These are phyloP conservation scores for Drosophila sp. DNA, from an alignment of 1,140 invertebrate species.

Conservation along the genomic window DNA sequence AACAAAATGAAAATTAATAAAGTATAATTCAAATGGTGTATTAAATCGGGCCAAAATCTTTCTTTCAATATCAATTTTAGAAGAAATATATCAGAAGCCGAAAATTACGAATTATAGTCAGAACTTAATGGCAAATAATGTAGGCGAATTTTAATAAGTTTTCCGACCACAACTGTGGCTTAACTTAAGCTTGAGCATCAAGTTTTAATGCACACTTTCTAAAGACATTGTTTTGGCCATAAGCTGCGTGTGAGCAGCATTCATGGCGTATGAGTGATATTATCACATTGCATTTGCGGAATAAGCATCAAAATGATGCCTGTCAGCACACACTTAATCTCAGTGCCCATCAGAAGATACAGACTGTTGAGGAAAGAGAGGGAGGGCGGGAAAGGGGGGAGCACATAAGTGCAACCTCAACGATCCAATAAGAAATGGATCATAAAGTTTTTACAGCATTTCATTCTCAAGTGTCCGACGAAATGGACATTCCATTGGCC, in stretches of 20 bases:
- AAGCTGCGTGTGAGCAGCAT: conserved; percentile 23
- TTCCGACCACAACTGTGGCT: not conserved
- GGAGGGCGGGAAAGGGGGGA: not conserved
- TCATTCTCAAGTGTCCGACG: conserved; percentile 48
- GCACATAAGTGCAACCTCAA: not conserved
- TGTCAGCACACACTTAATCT: conserved; percentile 39
- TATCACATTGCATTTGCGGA: conserved; percentile 9
- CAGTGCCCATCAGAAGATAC: not conserved
- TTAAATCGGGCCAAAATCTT: too few species aligned
- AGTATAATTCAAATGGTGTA: too few species aligned
- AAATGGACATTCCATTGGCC: conserved; percentile 25
- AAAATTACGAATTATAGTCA: too few species aligned
- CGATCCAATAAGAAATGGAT: conserved; percentile 30
- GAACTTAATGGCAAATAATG: too few species aligned
- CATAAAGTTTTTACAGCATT: conserved; percentile 67
- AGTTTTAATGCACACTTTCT: not conserved
- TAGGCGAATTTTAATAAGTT: not conserved
- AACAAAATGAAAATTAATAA: conserved; percentile 5
- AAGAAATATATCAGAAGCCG: too few species aligned
- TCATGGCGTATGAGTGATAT: conserved; percentile 22
- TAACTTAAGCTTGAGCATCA: not conserved
- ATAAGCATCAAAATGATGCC: conserved; percentile 21
- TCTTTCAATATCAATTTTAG: too few species aligned
- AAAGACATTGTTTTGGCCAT: not conserved
- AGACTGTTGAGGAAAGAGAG: not conserved